Conservation (phyloP, 2,888 invertebrate species). For the Trachelus iudaicus region DNA sequence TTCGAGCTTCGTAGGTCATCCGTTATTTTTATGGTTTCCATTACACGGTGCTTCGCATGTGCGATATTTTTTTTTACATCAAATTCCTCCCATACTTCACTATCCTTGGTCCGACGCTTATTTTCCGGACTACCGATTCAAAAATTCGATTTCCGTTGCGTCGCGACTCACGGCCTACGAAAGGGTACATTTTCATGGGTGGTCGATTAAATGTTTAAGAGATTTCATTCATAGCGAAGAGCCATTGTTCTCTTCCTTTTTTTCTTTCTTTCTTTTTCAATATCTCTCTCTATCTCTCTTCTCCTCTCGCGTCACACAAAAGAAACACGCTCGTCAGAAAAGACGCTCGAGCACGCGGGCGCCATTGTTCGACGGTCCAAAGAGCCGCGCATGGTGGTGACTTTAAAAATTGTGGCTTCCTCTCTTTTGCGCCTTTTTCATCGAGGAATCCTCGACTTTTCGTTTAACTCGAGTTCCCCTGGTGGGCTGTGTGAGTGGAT, state of each 20-base stretch:
- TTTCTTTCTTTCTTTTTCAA: background rate
- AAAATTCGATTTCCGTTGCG: background rate
- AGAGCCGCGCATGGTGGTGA: too few species aligned
- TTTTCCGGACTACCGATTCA: background rate
- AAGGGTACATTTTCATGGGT: background rate
- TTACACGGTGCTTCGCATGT: background rate
- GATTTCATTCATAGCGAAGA: background rate
- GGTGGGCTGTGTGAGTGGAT: too few species aligned
- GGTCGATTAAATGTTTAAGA: background rate
- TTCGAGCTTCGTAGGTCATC: background rate
- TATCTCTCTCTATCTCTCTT: slow-evolving; percentile 7
- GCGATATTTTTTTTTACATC: background rate
- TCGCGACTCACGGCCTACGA: background rate
- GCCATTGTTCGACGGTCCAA: too few species aligned
- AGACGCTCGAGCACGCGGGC: too few species aligned
- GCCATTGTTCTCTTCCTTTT: background rate
- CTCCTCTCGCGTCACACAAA: background rate
- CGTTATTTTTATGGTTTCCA: background rate
- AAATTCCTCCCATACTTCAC: background rate
- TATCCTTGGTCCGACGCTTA: background rate
- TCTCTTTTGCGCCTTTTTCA: too few species aligned
- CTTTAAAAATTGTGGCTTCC: too few species aligned
- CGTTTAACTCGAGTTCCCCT: too few species aligned
- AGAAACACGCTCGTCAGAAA: too few species aligned
- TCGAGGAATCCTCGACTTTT: too few species aligned